Percentiles rank a stretch among this genome's conserved stretches.
These are phyloP conservation scores for Brachyhypopomus occidentalis DNA, from an alignment of 2,113 vertebrate species.

Conservation along the genomic window DNA sequence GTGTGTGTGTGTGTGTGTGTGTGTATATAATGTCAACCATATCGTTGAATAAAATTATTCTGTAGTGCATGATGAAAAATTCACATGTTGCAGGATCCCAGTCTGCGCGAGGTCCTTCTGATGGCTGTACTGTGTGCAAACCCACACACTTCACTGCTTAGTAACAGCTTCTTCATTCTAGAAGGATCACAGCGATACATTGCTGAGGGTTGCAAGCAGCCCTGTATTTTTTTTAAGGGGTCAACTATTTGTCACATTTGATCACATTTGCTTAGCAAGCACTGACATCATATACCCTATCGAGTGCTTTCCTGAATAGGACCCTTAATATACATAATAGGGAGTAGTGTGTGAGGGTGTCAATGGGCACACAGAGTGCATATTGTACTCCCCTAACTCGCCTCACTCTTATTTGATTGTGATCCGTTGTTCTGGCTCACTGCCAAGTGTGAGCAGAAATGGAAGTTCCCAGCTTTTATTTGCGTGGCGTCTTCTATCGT, in stretches of 20 bases:
- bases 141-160: not conserved
- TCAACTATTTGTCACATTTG: not conserved
- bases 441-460: constrained; percentile 24
- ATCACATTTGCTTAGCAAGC: constrained; percentile 24
- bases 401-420: constrained; percentile 49
- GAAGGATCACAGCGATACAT: not conserved
- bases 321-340: constrained; percentile 35
- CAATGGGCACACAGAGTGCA: constrained; percentile 13
- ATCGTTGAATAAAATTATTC: not conserved
- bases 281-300: constrained; percentile 29
- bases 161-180: constrained; percentile 12
- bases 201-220: not conserved
- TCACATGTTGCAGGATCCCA: not conserved
- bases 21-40: not conserved
- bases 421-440: constrained; percentile 27
- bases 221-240: not conserved
- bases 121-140: not conserved
- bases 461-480: constrained; percentile 38
- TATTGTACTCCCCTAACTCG: constrained; percentile 39
- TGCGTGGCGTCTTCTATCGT: constrained; percentile 26
- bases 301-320: constrained; percentile 12
- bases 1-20: not conserved
- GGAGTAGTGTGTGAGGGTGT: constrained; percentile 8
- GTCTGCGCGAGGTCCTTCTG: not conserved
- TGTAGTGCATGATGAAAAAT: not conserved